Base-by-base conservation (phyloP, 2,113 vertebrate species). In the Pipra filicauda region DNA sequence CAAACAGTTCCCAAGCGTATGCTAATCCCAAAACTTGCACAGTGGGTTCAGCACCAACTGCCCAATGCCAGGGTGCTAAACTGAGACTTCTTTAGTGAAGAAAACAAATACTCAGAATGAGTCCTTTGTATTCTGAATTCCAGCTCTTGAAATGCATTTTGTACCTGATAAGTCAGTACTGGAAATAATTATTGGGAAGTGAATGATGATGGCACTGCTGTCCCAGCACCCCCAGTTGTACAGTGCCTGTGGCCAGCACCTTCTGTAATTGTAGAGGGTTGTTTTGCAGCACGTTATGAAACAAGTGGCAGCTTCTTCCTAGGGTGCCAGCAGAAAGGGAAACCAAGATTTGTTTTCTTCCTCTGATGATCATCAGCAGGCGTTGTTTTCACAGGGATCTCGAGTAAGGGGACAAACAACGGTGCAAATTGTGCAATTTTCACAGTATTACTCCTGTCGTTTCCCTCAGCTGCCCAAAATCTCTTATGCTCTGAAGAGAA, bases 261-360 rank as follows among this genome's bases (percentile, higher is more conserved):
- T 90, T 81, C 72, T 87, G 30, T 74, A 93, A 89, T 62, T 91
- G 78, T 70, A 78, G 77, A 72, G n/a, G 21, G 24, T 59, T 94
- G 48, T 94, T 95, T 86, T 90, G 55, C 75, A 82, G 62, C 8
- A 4, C 37, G 64, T 87, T 93, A 77, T 89, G 94, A 93, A 95
- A 91, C 72, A 84, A 94, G 51, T 11, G 6, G 30, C 65, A 43
- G 24, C 59, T 86, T 94, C 59, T 86, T 94, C 73, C 91, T 55
- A n/a, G 46, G 16, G 46, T 73, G 62, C 61, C 81, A 74, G 59
- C 74, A 89, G 65, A 88, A 89, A 80, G 84, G 64, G 89, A 92
- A 97, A 91, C 26, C 55, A 83, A 92, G 87, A 77, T 92, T 95
- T 97, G 88, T 96, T 97, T 96, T 72, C 52, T 66, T 91, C 31